Evolutionary conservation across 2,113 vertebrate genomes (phyloP).

Genomic region (Indri indri): DNA sequence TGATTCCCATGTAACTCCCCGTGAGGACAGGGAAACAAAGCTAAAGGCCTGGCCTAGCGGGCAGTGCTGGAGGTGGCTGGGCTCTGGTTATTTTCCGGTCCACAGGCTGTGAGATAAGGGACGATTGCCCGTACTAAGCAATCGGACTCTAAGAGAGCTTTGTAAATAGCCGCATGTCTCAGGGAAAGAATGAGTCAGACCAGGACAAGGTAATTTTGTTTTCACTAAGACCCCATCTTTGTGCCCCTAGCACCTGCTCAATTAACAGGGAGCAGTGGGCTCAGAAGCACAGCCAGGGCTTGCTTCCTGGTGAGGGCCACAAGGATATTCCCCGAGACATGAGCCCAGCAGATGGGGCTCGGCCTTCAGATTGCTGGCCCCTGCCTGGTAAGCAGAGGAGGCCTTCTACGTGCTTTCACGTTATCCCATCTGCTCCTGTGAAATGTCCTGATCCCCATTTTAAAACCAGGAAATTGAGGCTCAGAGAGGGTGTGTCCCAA

Average conservation of each 20-base stretch:
- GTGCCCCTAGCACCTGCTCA: background rate
- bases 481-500: background rate
- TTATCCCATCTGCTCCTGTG: background rate
- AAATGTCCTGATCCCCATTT: background rate
- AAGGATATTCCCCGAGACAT: background rate
- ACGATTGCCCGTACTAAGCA: background rate
- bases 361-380: background rate
- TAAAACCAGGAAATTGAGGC: background rate
- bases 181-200: background rate
- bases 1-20: background rate
- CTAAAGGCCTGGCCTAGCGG: background rate
- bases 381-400: background rate
- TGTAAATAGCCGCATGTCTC: background rate
- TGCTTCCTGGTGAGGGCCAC: background rate
- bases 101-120: background rate
- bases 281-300: background rate
- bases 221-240: background rate
- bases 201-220: background rate
- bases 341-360: background rate
- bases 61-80: background rate
- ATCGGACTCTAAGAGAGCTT: background rate
- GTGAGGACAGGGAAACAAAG: accelerated
- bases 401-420: accelerated
- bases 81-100: background rate
- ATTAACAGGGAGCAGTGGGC: background rate